phyloP scores from a whole-genome alignment of 2,888 invertebrate genomes.

The Melanostoma mellinum region DNA sequence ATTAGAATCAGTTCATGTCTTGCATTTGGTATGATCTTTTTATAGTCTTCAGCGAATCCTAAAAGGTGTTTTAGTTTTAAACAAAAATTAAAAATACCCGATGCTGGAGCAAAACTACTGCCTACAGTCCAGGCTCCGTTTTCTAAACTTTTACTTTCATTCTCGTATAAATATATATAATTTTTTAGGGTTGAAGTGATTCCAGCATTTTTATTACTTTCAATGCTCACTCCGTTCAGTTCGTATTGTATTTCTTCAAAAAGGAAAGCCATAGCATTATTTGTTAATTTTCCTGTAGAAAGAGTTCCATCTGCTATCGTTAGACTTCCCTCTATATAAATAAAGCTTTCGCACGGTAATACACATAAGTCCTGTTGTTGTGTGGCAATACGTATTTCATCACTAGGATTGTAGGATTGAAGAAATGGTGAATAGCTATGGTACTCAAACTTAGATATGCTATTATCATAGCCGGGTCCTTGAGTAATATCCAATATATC shows the following conservation, averaged over 20 bases:
- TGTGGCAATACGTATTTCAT: conserved; percentile 17
- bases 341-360: conserved; percentile 73
- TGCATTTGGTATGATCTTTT: conserved; percentile 78
- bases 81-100: conserved; percentile 57
- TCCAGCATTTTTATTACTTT: conserved; percentile 74
- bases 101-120: neutral
- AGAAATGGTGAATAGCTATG: conserved; percentile 75
- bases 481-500: conserved; percentile 32
- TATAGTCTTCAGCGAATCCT: conserved; percentile 79
- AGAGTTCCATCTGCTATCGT: conserved; percentile 30
- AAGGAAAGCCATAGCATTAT: conserved; percentile 74
- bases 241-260: conserved; percentile 77
- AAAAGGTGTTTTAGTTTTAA: conserved; percentile 76
- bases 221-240: conserved; percentile 76
- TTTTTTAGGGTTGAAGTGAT: conserved; percentile 75
- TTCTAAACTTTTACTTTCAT: conserved; percentile 73
- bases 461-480: conserved; percentile 66
- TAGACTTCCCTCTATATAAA: conserved; percentile 73
- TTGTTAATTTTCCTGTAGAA: conserved; percentile 43
- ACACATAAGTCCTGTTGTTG: conserved; percentile 12
- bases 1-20: conserved; percentile 78
- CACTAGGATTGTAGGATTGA: neutral
- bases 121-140: conserved; percentile 74
- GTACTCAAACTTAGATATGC: conserved; percentile 72
- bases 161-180: conserved; percentile 75